Evolutionary conservation across 2,797 vertebrate genomes (phyloP).

Genomic region (Microtus obscurus): DNA sequence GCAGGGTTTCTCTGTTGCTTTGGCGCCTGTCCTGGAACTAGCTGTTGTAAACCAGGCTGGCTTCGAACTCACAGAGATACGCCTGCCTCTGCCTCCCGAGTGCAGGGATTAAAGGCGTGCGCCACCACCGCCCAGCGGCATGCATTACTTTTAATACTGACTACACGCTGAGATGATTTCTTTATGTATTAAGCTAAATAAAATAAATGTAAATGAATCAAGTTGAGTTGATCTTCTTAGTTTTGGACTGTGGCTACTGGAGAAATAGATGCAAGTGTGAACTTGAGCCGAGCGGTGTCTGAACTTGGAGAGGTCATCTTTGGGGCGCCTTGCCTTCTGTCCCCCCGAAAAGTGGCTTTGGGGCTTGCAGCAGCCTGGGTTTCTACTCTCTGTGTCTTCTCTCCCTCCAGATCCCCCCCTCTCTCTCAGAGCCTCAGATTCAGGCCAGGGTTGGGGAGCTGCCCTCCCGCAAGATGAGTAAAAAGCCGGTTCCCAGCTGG

Average conservation of each 20-base stretch:
- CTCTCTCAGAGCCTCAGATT: too few relatives aligned
- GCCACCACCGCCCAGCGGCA: too few relatives aligned
- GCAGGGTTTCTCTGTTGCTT: too few relatives aligned
- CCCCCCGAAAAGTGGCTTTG: background rate
- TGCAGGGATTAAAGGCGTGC: too few relatives aligned
- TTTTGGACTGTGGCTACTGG: background rate
- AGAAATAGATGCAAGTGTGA: background rate
- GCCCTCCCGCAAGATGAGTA: background rate
- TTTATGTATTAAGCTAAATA: background rate
- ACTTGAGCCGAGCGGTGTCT: accelerated
- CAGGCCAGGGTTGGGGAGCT: background rate
- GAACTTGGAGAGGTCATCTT: background rate
- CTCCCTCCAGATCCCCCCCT: background rate
- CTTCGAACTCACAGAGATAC: too few relatives aligned
- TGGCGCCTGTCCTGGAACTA: too few relatives aligned
- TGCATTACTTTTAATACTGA: background rate
- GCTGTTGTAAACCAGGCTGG: too few relatives aligned
- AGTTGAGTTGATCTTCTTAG: background rate
- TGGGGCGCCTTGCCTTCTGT: background rate
- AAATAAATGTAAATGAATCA: background rate
- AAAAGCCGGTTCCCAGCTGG: background rate
- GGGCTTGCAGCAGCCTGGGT: constrained; percentile 34
- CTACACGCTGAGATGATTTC: background rate
- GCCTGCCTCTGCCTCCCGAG: too few relatives aligned
- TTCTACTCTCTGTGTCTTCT: background rate